Base-by-base conservation (phyloP, 92 coral and sea anemone species). In the Epizoanthus scotinus region DNA sequence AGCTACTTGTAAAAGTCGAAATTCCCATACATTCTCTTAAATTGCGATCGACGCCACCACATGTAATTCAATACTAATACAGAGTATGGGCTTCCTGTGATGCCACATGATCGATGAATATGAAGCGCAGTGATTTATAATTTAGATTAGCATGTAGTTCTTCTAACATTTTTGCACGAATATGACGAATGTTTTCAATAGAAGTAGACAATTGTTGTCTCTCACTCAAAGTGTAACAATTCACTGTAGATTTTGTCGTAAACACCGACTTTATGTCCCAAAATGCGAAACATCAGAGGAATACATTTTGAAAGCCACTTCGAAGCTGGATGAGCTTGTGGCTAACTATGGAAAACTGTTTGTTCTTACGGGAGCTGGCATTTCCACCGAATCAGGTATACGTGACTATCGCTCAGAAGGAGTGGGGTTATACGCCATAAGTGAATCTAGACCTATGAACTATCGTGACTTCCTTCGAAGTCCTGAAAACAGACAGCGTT, bases 361-460 rank as follows among this genome's bases (percentile, higher is more conserved):
- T 70, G 99, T 96, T 1, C 40, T 96, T 49, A 93, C 99, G 4
- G 99, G 99, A 14, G 99, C 99, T 0, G 99, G 99, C 1, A 85
- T 96, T 24, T 96, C 99, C 1, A 96, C 99, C 0, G 99, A 96
- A 79, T 96, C 99, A 15, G 99, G 99, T 10, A 91, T 96, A 27
- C 85, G 99, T 6, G 99, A 96, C 66, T 96, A 96, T 63, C 83
- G 99, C 22, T 96, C 99, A 19, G 97, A 91, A 83, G 93, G 91
- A 50, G 98, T 93, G 19, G 99, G 99, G 10, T 73, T 96, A 26
- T 96, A 96, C 25, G 91, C 98, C 8, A 60, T 96, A 26, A 85
- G 87, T 77, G 89, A 85, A 0, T 84, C 84, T 29, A 90, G 99
- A 17, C 99, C 99, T 13, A 90, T 96, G 73, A 88, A 96, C 40